Base-by-base conservation (phyloP, 2,797 vertebrate species). In the Smutsia gigantea region DNA sequence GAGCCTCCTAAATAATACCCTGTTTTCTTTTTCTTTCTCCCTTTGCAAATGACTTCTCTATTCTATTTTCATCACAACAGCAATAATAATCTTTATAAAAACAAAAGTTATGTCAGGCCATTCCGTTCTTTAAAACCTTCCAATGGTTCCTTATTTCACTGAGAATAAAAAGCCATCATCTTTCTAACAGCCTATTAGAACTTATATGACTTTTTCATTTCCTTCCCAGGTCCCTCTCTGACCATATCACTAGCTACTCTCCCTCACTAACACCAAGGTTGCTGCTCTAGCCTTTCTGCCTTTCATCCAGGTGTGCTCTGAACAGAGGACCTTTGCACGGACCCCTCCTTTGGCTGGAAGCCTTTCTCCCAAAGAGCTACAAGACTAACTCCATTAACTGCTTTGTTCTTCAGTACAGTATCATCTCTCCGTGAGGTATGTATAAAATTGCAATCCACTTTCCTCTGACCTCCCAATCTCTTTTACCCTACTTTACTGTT, bases 61-160 rank as follows among this genome's bases (percentile, higher is more conserved):
- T 34, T 59, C 63, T 51, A 31, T 51, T 87, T 57, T 93, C 23
- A 71, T 7, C 29, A 61, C 1, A 87, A 83, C 1, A 89, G 4
- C 17, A 63, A 59, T 19, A 69, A 79, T 61, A n/a, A 34, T 72
- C 31, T 93, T 92, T 63, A 9, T 64, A 64, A 78, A 93, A 95
- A 87, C 14, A 66, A 81, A 75, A 75, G 0, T 1, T 34, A 39
- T 55, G 7, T 11, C 6, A 8, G 18, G 23, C 3, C 37, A 53
- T 72, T 51, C 27, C 1, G 53, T 82, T 93, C 64, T 90, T 96
- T 8, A 94, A 82, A 93, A 81, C 1, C 27, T 86, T 95, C 4
- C 27, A 61, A 4, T 71, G 14, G 0, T 11, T 87, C 25, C 31
- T 51, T 7, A 66, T 27, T 69, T 72, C 66, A 79, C 27, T 74